Evolutionary conservation across 2,888 invertebrate genomes (phyloP), one percentile per base, ranked within the genome.

Genomic region (Hipparchia sbordonii): DNA sequence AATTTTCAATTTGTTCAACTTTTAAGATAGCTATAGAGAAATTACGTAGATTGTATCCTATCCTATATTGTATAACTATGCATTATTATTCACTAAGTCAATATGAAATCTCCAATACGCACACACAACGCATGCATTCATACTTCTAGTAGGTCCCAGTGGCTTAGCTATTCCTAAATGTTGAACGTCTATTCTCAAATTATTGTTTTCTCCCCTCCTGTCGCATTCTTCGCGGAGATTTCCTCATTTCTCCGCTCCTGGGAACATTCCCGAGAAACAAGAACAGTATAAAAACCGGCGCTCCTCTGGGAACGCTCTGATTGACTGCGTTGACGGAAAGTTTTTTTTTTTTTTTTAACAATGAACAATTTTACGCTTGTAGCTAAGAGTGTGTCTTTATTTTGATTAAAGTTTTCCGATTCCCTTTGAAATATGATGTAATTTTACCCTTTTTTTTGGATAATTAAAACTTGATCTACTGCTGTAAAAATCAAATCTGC

Each of bases 201-300:
- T 77, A 79, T 81, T 81, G 76, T 80, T 77, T 80, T 80, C 79
- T 77, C 74, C 72, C 70, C 72, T 78, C 79, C 81, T 79, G 82
- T 84, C 80, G 82, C 82, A 86, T 85, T 84, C 81, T 84, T 85
- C 84, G 85, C 84, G 84, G 84, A 80, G 77, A 81, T 83, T 82
- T 81, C 81, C 45, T 67, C 45, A 57, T 52, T 65, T 39, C 69
- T 61, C 77, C 72, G 75, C 84, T 81, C 85, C 76, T 81, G 86
- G 84, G 84, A 87, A 85, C 82, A 72, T 76, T 78, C 74, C 81
- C 81, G 74, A 79, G 82, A 84, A 80, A 79, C 75, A 33, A 68
- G 59, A 60, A 39, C 6, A 80, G 84, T 78, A 81, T 80, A 88
- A 87, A 87, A 89, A 86, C 78, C 80, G 72, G 69, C 77, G 79